Conservation (phyloP, 2,113 vertebrate genomes). For the human region GRCh38 chr2:88444501-88445000, state of each 20-base stretch:
- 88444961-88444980: constrained; percentile 81
- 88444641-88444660: neutral
- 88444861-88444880: constrained; percentile 37
- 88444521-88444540: no score
- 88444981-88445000: constrained; percentile 73
- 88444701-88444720: neutral
- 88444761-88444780: neutral
- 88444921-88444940: constrained; percentile 90
- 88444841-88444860: constrained; percentile 53
- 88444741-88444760: neutral
- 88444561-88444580: no score
- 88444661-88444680: neutral
- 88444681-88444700: neutral
- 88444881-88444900: constrained; percentile 52
- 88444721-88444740: no score
- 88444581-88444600: no score
- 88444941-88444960: constrained; percentile 83
- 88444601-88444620: no score
- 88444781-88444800: neutral
- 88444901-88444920: constrained; percentile 79
- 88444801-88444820: neutral
- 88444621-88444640: neutral
- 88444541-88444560: no score
- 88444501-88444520: no score
- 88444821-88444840: constrained; percentile 15